Percentiles rank a stretch among this genome's conserved stretches.
Evolutionary conservation across 2,888 invertebrate genomes (phyloP).

Genomic region (Synanthedon vespiformis): DNA sequence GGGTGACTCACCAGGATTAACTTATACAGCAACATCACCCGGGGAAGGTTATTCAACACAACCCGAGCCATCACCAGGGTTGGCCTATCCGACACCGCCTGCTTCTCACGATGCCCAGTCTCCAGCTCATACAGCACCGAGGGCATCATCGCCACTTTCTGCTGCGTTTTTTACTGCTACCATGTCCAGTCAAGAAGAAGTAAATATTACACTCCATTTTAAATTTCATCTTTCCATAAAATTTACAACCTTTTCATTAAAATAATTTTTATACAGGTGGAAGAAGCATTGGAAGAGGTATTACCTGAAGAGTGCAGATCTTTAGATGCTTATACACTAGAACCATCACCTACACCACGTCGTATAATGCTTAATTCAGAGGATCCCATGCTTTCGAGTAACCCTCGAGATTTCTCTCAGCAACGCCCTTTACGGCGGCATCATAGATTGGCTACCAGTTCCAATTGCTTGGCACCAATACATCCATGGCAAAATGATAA

Average conservation of each 20-base stretch:
- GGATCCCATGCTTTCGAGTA: conserved; percentile 85
- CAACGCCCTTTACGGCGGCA: conserved; percentile 45
- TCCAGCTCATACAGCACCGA: conserved; percentile 72
- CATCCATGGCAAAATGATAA: conserved; percentile 55
- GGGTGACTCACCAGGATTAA: conserved; percentile 54
- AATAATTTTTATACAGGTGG: conserved; percentile 63
- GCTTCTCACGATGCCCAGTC: conserved; percentile 87
- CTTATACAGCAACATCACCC: conserved; percentile 52
- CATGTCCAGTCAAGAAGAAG: conserved; percentile 87
- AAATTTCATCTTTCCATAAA: neutral
- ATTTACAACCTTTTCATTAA: neutral
- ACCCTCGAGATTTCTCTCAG: conserved; percentile 80
- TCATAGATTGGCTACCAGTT: conserved; percentile 26
- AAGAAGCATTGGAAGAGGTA: conserved; percentile 87
- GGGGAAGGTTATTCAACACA: conserved; percentile 53
- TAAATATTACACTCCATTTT: conserved; percentile 14
- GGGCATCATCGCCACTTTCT: conserved; percentile 83
- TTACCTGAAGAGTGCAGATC: conserved; percentile 81
- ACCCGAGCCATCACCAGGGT: conserved; percentile 74
- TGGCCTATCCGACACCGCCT: conserved; percentile 88
- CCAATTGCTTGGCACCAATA: conserved; percentile 29
- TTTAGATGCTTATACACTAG: conserved; percentile 72
- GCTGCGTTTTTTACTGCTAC: conserved; percentile 87
- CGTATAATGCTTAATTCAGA: conserved; percentile 92
- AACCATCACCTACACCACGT: conserved; percentile 77